Conservation (phyloP, 2,888 invertebrate species). For the Mactromeris polynyma region DNA sequence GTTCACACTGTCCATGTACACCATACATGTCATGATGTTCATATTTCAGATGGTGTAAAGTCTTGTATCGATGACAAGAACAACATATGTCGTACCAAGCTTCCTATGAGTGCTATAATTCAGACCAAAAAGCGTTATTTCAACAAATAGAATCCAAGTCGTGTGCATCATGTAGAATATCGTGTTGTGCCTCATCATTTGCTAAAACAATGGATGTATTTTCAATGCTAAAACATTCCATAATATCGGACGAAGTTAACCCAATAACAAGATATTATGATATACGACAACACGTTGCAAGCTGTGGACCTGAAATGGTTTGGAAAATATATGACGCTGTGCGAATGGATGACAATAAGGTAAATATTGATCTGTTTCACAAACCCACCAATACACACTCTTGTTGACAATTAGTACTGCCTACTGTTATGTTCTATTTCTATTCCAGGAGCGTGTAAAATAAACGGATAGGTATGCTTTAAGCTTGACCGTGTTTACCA, state of each 20-base stretch:
- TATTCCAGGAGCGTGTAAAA: no score
- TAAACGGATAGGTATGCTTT: no score
- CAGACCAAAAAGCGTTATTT: not conserved
- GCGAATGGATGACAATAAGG: constrained; percentile 95
- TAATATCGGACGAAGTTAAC: constrained; percentile 87
- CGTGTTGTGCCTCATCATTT: constrained; percentile 27
- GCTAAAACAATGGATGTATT: constrained; percentile 82
- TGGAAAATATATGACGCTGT: constrained; percentile 97
- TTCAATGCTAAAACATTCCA: constrained; percentile 83
- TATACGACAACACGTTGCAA: constrained; percentile 93
- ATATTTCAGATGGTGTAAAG: not conserved
- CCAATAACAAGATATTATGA: constrained; percentile 96
- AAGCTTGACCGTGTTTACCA: no score
- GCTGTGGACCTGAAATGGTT: constrained; percentile 95
- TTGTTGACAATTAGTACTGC: no score
- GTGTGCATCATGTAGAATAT: constrained; percentile 28
- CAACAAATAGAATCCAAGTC: constrained; percentile 21
- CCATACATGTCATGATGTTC: not conserved
- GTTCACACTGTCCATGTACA: no score
- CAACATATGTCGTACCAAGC: not conserved
- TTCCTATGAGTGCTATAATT: not conserved
- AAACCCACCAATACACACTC: not conserved
- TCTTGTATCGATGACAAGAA: not conserved
- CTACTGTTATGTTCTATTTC: no score
- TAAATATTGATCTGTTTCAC: constrained; percentile 88